These are phyloP conservation scores for Ciconia nigra DNA, from an alignment of 2,797 vertebrate species.

Conservation along the genomic window DNA sequence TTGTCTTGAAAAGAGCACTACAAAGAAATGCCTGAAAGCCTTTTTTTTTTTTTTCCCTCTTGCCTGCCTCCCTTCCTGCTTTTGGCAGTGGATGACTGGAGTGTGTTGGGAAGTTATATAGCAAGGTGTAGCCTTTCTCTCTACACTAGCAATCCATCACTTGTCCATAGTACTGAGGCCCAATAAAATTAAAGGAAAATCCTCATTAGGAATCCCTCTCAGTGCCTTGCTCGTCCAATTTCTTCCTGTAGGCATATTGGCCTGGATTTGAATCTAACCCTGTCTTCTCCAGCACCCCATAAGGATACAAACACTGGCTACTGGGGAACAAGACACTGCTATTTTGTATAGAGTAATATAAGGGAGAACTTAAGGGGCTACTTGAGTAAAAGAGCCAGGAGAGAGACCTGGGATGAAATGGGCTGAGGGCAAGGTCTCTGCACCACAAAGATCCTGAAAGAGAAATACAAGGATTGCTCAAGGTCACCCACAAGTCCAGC, in stretches of 20 bases:
- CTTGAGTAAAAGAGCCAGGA: neutral
- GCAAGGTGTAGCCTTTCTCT: neutral
- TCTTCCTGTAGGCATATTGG: neutral
- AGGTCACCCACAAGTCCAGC: neutral
- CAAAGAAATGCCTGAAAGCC: neutral
- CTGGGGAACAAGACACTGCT: neutral
- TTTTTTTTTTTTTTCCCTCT: neutral
- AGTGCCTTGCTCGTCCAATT: neutral
- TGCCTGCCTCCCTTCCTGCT: neutral
- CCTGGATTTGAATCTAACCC: neutral
- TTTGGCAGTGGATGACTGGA: neutral
- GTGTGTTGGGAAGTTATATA: neutral
- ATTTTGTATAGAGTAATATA: neutral
- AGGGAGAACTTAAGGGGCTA: neutral
- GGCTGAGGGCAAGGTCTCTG: neutral
- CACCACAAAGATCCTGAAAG: neutral
- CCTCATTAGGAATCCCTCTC: neutral
- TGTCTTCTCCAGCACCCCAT: neutral
- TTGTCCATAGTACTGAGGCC: neutral
- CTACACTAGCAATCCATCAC: neutral
- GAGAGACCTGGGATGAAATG: neutral
- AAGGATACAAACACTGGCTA: neutral
- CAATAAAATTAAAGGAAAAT: neutral
- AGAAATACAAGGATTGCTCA: neutral
- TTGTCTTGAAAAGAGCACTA: neutral